Evolutionary conservation across 2,113 vertebrate species (phyloP), one percentile per base, ranked within the genome.

Genomic region (Amblyopsis rosae): DNA sequence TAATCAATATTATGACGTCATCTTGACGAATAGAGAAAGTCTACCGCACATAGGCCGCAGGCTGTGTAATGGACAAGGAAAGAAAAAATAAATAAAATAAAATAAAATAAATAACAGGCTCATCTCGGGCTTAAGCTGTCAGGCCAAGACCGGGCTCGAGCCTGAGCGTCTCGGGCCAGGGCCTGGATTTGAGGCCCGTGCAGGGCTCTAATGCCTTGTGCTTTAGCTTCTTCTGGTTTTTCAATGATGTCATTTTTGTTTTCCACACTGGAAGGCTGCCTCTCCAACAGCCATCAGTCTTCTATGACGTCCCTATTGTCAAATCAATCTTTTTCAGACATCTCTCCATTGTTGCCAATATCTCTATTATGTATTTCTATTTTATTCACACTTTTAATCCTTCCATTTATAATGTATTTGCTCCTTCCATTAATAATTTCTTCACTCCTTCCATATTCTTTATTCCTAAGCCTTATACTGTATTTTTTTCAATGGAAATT

Each of bases 401-500:
- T 11, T 15, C n/a, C 49, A 7, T 13, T 4, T 1, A 15, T 26
- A 26, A 26, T 26, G 26, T 26, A 26, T 26, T 26, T 26, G 1
- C 26, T 12, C 41, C 32, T 35, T 50, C 17, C 17, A 49, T 62
- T 19, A 19, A 19, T 19, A 19, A 35, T 9, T 16, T 65, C 55
- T 35, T 56, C 59, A 60, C 50, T 72, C 46, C 6, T 35, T 50
- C 41, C 41, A n/a, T 2, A 3, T 64, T 73, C n/a, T 12, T 57
- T 57, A 10, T 64, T 81, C 62, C 17, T 41, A 8, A 8, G 5
- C 35, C 35, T 41, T 41, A 41, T 41, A 41, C 33, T 68, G 67
- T 74, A 79, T 77, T 35, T n/a, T 48, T 78, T 83, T 62, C 32
- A 67, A 69, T 51, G 51, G 2, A 26, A 26, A 26, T 26, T 3